Evolutionary conservation across 2,888 invertebrate genomes (phyloP).

Genomic region (Thumatha senex): DNA sequence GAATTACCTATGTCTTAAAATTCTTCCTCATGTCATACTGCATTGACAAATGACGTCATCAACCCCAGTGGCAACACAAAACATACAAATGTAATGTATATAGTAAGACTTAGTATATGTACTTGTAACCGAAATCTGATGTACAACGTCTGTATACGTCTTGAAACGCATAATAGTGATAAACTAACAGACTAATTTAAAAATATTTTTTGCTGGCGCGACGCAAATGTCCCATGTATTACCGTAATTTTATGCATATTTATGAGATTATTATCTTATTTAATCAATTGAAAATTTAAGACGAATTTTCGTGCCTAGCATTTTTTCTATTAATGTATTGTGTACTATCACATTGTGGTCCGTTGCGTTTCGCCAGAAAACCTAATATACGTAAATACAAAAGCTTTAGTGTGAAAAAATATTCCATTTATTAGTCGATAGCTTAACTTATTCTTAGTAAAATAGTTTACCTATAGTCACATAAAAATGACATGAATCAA

Average conservation of each 20-base stretch:
- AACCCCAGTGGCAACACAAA: constrained; percentile 36
- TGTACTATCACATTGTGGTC: constrained; percentile 25
- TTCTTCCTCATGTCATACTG: too few relatives aligned
- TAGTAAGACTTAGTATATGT: constrained; percentile 59
- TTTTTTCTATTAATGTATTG: constrained; percentile 33
- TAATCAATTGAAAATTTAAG: constrained; percentile 34
- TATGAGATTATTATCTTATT: constrained; percentile 28
- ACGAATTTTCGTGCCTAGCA: constrained; percentile 37
- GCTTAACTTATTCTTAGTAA: constrained; percentile 80
- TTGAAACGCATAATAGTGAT: constrained; percentile 61
- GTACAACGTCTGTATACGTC: constrained; percentile 83
- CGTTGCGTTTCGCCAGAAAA: constrained; percentile 54
- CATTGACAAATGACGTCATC: constrained; percentile 12
- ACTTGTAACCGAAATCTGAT: constrained; percentile 75
- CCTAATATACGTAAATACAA: constrained; percentile 79
- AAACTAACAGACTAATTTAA: constrained; percentile 54
- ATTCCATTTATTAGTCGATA: constrained; percentile 82
- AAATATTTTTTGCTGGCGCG: constrained; percentile 49
- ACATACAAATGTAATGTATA: constrained; percentile 56
- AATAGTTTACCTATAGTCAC: constrained; percentile 81
- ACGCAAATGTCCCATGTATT: constrained; percentile 36
- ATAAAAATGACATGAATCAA: constrained; percentile 81
- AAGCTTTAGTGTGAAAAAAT: constrained; percentile 78
- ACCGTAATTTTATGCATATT: constrained; percentile 34
- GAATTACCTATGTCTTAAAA: constrained; percentile 9